Percentiles rank a stretch among this genome's conserved stretches.
These are phyloP conservation scores for Hyperoplus immaculatus DNA, from an alignment of 2,797 vertebrate species.

Conservation along the genomic window DNA sequence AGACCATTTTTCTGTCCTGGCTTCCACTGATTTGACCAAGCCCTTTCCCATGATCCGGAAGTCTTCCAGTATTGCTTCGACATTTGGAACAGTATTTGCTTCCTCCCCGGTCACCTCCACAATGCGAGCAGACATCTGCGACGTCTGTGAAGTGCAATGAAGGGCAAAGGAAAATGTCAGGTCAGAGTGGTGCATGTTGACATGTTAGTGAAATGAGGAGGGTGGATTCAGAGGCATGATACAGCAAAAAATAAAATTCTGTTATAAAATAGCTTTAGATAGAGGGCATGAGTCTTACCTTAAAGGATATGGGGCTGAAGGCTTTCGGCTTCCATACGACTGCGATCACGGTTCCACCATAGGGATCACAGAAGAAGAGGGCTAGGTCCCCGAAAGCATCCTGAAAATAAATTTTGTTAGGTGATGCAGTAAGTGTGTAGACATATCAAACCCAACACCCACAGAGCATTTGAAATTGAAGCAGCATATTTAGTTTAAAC, in stretches of 20 bases:
- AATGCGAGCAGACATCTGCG: constrained; percentile 86
- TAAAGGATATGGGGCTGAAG: constrained; percentile 91
- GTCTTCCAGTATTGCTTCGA: constrained; percentile 94
- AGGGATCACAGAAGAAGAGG: constrained; percentile 94
- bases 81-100: constrained; percentile 88
- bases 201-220: background rate
- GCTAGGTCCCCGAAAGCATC: constrained; percentile 92
- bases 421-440: background rate
- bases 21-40: constrained; percentile 90
- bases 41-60: constrained; percentile 91
- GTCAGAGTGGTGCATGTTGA: background rate
- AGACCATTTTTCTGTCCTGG: constrained; percentile 92
- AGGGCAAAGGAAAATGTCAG: background rate
- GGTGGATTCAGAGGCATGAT: background rate
- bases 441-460: too few relatives aligned
- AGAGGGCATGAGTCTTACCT: constrained; percentile 82
- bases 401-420: constrained; percentile 72
- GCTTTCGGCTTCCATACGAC: constrained; percentile 96
- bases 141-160: constrained; percentile 81
- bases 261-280: background rate
- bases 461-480: too few relatives aligned
- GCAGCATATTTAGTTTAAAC: too few relatives aligned
- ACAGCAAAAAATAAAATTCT: background rate
- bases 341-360: constrained; percentile 92
- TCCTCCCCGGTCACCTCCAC: constrained; percentile 80